These are phyloP conservation scores for Chloroclystis v-ata DNA, from an alignment of 2,888 invertebrate genomes.

Conservation along the genomic window DNA sequence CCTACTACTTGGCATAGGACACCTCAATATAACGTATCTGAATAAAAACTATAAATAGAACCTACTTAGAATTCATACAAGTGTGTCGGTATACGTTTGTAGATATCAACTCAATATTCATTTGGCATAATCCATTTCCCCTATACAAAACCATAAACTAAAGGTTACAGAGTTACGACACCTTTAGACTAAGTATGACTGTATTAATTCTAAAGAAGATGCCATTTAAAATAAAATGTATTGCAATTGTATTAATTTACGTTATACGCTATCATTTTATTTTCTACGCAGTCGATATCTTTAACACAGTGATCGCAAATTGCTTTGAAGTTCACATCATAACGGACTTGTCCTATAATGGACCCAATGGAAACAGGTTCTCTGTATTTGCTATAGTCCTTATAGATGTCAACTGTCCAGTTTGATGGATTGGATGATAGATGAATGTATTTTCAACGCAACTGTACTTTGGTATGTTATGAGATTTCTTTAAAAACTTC, in stretches of 20 bases:
- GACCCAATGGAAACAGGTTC: constrained; percentile 24
- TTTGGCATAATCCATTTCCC: constrained; percentile 21
- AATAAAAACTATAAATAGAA: neutral
- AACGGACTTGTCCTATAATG: constrained; percentile 25
- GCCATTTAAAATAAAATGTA: too few relatives aligned
- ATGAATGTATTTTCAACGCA: constrained; percentile 14
- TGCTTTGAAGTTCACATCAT: constrained; percentile 30
- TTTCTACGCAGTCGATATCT: too few relatives aligned
- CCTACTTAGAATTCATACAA: constrained; percentile 5
- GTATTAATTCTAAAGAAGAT: neutral
- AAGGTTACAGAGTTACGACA: too few relatives aligned
- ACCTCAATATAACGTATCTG: too few relatives aligned
- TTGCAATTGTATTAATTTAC: too few relatives aligned
- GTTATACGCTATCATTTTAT: too few relatives aligned
- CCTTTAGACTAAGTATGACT: too few relatives aligned
- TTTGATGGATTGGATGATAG: constrained; percentile 26
- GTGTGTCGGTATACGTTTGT: constrained; percentile 16
- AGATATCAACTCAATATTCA: constrained; percentile 22
- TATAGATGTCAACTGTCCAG: constrained; percentile 24
- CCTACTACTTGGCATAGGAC: too few relatives aligned
- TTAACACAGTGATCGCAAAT: constrained; percentile 22
- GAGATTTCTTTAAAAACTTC: neutral
- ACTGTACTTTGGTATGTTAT: constrained; percentile 3
- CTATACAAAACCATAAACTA: neutral
- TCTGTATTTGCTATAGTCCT: constrained; percentile 19